Base-by-base conservation (phyloP, 2,113 vertebrate species). In the Sphaerodactylus townsendi region DNA sequence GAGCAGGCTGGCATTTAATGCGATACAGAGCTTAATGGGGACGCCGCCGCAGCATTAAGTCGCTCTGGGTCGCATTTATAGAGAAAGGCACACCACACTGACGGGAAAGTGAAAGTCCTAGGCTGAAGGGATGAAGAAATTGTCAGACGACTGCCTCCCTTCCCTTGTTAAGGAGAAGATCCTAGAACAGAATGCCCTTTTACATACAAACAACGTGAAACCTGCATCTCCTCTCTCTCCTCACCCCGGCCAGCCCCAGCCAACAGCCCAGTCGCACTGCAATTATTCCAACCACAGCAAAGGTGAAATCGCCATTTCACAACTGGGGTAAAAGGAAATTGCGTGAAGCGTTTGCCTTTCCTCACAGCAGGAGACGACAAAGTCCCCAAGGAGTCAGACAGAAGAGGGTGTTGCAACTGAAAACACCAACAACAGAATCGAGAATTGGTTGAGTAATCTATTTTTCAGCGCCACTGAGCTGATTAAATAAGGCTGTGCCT, bases 301-400 rank as follows among this genome's bases (percentile, higher is more conserved):
- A 84, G 48, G 4, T 8, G 3, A 77, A 77, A 70, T 21, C 39
- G 41, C 30, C 28, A 15, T 93, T 92, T 92, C 90, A 90, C 89
- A 93, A 93, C 65, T 77, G 79, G 86, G 83, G 56, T 77, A 90
- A 90, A 84, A 64, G 90, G 87, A 91, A 82, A 59, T 82, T 68
- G 71, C 25, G 71, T 89, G 78, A 91, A 87, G 91, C 92, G 93
- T 94, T 13, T 79, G 39, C 28, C 80, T 79, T 88, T 90, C 77
- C 76, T 81, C 75, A 88, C 25, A 80, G 0, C n/a, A 50, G 0
- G 10, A 68, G 5, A 0, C 0, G 10, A 82, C 79, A 56, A 82
- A 82, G 19, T 69, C 66, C 1, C 66, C 7, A 53, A 70, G 10
- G 10, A n/a, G 8, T 4, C 3, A 41, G 28, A 73, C 7, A 41